Percentiles rank a stretch among this genome's conserved stretches.
Evolutionary conservation across 2,113 vertebrate genomes (phyloP).

Genomic region (Eulemur macaco): DNA sequence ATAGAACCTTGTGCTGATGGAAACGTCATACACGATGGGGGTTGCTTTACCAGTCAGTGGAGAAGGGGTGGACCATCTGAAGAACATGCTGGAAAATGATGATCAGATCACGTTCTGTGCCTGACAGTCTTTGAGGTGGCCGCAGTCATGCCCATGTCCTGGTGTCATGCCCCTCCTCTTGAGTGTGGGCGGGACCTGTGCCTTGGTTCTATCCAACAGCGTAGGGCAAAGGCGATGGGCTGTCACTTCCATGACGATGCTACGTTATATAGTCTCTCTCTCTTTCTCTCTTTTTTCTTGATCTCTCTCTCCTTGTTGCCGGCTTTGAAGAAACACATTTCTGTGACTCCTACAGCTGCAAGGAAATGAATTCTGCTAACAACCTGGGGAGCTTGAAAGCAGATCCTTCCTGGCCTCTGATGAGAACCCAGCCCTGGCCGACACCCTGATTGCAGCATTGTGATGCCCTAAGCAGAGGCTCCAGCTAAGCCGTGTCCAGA

Average conservation of each 20-base stretch:
- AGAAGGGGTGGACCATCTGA: background rate
- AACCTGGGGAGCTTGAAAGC: background rate
- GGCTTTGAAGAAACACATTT: background rate
- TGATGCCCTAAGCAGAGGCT: background rate
- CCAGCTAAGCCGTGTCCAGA: background rate
- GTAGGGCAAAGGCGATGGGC: background rate
- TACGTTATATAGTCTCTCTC: accelerated
- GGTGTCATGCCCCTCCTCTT: background rate
- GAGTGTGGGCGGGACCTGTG: background rate
- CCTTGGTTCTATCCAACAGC: background rate
- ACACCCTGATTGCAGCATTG: background rate
- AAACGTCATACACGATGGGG: background rate
- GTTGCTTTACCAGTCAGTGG: accelerated
- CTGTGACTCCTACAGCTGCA: background rate
- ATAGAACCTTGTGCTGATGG: background rate
- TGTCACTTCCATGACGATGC: background rate
- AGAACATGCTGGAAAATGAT: no score
- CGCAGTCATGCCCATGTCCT: no score
- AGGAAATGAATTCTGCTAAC: background rate
- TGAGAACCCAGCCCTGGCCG: background rate
- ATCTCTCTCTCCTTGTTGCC: background rate
- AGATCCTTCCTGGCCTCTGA: background rate
- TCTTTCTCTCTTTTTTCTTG: background rate
- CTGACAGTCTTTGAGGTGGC: accelerated
- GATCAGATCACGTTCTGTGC: accelerated